Conservation (phyloP, 2,888 invertebrate species). For the Craniophora ligustri region DNA sequence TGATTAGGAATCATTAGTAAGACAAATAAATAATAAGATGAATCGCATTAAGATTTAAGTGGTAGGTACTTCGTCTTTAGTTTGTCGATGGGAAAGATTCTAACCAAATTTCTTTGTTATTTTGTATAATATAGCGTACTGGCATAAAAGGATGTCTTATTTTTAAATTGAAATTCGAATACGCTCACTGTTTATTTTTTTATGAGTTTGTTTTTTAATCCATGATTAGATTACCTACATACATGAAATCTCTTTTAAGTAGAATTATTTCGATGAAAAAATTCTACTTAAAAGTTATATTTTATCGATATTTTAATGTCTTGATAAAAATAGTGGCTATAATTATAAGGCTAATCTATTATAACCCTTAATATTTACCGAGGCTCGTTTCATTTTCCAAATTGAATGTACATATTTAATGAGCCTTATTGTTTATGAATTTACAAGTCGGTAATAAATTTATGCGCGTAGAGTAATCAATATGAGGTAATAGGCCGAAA, state of each 20-base stretch:
- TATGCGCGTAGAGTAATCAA: not conserved
- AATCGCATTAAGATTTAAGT: slow-evolving; percentile 26
- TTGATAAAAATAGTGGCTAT: too few relatives aligned
- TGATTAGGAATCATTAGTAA: slow-evolving; percentile 45
- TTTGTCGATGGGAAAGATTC: slow-evolving; percentile 26
- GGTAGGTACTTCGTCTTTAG: too few relatives aligned
- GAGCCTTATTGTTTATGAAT: not conserved
- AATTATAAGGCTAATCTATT: too few relatives aligned
- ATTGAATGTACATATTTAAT: not conserved
- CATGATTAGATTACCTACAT: too few relatives aligned
- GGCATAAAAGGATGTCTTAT: not conserved
- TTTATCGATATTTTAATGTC: too few relatives aligned
- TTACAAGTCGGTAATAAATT: not conserved
- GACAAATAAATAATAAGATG: slow-evolving; percentile 46
- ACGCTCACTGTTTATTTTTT: too few relatives aligned
- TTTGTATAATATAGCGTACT: not conserved
- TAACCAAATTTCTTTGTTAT: not conserved
- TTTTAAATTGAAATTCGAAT: not conserved
- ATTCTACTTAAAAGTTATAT: too few relatives aligned
- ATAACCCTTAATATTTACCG: too few relatives aligned
- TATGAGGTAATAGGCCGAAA: slow-evolving; percentile 18
- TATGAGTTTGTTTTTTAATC: too few relatives aligned
- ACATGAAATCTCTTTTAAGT: too few relatives aligned
- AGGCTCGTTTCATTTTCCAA: not conserved
- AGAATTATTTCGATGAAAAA: too few relatives aligned